Conservation (phyloP, 1,140 invertebrate genomes). For the Conus betulinus region DNA sequence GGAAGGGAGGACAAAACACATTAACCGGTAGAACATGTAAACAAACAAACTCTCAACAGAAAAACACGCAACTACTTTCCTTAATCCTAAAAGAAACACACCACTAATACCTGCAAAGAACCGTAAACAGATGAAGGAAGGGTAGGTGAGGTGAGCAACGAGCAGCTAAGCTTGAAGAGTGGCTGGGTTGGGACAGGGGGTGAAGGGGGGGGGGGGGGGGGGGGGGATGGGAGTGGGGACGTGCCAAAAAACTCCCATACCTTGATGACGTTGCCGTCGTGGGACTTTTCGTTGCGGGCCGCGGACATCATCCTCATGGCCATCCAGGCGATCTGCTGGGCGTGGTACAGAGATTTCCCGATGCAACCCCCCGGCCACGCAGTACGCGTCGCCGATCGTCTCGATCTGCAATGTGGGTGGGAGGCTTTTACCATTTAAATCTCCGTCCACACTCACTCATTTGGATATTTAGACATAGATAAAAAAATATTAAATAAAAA, state of each 20-base stretch:
- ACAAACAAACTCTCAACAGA: too few relatives aligned
- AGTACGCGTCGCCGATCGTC: slow-evolving; percentile 74
- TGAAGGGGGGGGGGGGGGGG: too few relatives aligned
- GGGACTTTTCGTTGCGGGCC: slow-evolving; percentile 89
- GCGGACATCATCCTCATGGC: slow-evolving; percentile 92
- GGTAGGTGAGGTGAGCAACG: not conserved
- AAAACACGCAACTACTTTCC: too few relatives aligned
- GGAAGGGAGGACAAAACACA: too few relatives aligned
- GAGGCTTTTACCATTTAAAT: too few relatives aligned
- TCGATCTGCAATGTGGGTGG: slow-evolving; percentile 62
- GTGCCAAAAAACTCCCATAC: slow-evolving; percentile 77
- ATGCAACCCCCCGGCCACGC: slow-evolving; percentile 78
- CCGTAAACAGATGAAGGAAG: too few relatives aligned
- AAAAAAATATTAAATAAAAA: too few relatives aligned
- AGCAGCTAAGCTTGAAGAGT: not conserved
- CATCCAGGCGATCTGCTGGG: slow-evolving; percentile 97
- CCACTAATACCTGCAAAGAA: not conserved
- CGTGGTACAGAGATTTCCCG: slow-evolving; percentile 87
- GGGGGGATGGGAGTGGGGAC: too few relatives aligned
- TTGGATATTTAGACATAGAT: too few relatives aligned
- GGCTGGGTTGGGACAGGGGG: not conserved
- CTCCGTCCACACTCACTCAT: too few relatives aligned
- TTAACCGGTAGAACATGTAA: too few relatives aligned
- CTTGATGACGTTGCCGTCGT: slow-evolving; percentile 92
- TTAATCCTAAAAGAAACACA: not conserved